phyloP scores from a whole-genome alignment of 1,140 invertebrate species.

The Streblospio benedicti region DNA sequence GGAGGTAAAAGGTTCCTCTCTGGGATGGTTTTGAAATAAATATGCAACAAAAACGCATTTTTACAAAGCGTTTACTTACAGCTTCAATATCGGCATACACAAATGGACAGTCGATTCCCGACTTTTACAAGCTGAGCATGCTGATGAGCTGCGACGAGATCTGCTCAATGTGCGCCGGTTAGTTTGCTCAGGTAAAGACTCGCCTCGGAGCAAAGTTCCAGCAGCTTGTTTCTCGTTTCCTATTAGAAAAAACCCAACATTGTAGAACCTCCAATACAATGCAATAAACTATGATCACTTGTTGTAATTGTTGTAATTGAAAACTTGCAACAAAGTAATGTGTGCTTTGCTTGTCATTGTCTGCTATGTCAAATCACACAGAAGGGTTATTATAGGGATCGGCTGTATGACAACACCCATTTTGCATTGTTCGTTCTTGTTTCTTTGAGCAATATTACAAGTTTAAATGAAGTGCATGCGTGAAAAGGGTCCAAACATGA shows the following conservation, averaged over 20 bases:
- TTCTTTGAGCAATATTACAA: no score
- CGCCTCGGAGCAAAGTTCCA: neutral
- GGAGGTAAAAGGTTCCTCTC: neutral
- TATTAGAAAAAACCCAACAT: neutral
- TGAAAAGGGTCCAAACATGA: no score
- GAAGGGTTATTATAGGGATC: no score
- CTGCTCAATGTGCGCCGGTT: neutral
- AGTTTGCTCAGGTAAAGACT: neutral
- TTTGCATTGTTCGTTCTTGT: no score
- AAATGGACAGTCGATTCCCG: constrained; percentile 47
- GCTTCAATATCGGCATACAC: constrained; percentile 54
- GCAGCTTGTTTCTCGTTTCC: neutral
- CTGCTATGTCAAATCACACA: no score
- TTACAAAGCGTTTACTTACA: constrained; percentile 35
- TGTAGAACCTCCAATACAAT: neutral
- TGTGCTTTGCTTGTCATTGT: no score
- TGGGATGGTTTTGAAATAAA: neutral
- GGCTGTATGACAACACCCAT: no score
- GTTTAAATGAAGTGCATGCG: no score
- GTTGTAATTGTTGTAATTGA: neutral
- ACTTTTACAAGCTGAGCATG: constrained; percentile 53
- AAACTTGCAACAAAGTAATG: neutral
- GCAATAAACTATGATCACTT: no score
- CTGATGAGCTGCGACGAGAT: constrained; percentile 1
- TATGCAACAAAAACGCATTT: neutral